Evolutionary conservation across 2,888 invertebrate species (phyloP).

Genomic region (Notocelia uddmanniana): DNA sequence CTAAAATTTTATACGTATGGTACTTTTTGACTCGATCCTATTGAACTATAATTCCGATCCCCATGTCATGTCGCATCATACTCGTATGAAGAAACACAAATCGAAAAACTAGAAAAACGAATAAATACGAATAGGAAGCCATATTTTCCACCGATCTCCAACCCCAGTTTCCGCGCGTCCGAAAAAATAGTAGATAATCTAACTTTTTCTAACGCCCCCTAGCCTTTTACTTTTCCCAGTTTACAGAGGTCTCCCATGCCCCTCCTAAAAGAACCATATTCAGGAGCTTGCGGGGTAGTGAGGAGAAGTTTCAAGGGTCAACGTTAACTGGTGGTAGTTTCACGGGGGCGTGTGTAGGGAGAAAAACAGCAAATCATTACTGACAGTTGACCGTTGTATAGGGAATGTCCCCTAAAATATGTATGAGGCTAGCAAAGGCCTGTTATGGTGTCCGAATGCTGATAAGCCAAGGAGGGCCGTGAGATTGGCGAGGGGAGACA

Average conservation of each 20-base stretch:
- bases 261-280: conserved; percentile 21
- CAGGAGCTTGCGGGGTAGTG: conserved; percentile 36
- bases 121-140: conserved; percentile 82
- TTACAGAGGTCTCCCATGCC: conserved; percentile 52
- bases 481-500: conserved; percentile 74
- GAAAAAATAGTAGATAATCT: conserved; percentile 84
- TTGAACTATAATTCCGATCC: not conserved
- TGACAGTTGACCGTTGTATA: conserved; percentile 84
- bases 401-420: conserved; percentile 84
- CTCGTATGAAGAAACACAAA: conserved; percentile 53
- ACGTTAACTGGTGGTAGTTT: conserved; percentile 55
- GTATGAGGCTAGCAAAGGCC: conserved; percentile 82
- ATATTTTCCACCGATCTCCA: conserved; percentile 81
- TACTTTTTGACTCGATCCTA: not conserved
- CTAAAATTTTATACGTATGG: not conserved
- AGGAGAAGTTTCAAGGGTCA: conserved; percentile 51
- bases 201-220: conserved; percentile 82
- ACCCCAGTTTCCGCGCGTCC: conserved; percentile 79
- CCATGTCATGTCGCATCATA: conserved; percentile 47
- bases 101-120: conserved; percentile 66
- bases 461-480: conserved; percentile 82
- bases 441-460: conserved; percentile 86
- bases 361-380: conserved; percentile 84
- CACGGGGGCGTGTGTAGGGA: conserved; percentile 76
- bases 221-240: conserved; percentile 61